These are phyloP conservation scores for Gymnogyps californianus DNA, from an alignment of 2,113 vertebrate genomes.

Conservation along the genomic window DNA sequence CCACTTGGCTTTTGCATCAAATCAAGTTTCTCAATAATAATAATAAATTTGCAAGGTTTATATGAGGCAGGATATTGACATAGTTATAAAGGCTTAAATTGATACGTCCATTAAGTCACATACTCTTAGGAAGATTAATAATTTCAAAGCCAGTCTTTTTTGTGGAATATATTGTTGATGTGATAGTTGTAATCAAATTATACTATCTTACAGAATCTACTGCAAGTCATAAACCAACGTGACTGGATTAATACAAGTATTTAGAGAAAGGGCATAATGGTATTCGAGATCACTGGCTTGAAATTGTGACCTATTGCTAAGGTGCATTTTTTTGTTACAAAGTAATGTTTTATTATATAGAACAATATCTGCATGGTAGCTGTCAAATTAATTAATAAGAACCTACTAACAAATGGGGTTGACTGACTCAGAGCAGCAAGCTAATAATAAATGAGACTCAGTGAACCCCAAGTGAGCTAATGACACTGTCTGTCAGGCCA, in stretches of 20 bases:
- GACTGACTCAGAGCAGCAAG: neutral
- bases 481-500: neutral
- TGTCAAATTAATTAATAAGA: neutral
- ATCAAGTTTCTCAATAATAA: conserved; percentile 8
- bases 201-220: neutral
- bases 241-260: neutral
- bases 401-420: neutral
- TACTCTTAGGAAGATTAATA: neutral
- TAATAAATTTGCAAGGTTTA: neutral
- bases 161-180: neutral
- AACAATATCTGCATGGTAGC: neutral
- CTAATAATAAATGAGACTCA: neutral
- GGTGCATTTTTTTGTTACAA: neutral
- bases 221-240: neutral
- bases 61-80: neutral
- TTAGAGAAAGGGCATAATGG: neutral
- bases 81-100: neutral
- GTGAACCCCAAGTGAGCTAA: neutral
- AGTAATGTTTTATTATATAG: neutral
- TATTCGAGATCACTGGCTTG: neutral
- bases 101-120: neutral
- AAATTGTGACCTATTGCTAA: neutral
- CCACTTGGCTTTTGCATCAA: neutral
- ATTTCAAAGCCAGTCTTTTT: neutral
- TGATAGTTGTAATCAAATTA: neutral